Evolutionary conservation across 2,888 invertebrate genomes (phyloP).

Genomic region (Eupithecia subfuscata): DNA sequence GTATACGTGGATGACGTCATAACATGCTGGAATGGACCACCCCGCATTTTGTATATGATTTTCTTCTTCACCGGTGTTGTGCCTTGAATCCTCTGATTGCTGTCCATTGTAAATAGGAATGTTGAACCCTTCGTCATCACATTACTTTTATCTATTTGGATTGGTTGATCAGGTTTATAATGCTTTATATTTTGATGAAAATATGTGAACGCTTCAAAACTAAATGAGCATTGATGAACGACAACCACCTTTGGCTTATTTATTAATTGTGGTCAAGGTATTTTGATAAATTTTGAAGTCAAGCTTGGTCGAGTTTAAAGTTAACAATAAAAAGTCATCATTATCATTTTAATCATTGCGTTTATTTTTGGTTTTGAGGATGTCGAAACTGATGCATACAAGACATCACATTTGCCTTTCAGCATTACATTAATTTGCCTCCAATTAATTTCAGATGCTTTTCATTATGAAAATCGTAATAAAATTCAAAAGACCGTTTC

Average conservation of each 20-base stretch:
- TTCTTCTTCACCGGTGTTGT: constrained; percentile 31
- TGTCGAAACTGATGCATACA: constrained; percentile 37
- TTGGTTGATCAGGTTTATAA: constrained; percentile 50
- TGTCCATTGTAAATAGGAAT: constrained; percentile 53
- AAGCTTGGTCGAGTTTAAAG: constrained; percentile 22
- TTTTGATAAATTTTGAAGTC: constrained; percentile 28
- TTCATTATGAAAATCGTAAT: constrained; percentile 31
- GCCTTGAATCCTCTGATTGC: constrained; percentile 17
- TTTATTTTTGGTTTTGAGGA: constrained; percentile 25
- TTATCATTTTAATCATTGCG: constrained; percentile 15
- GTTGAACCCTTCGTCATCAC: constrained; percentile 26
- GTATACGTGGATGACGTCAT: constrained; percentile 40
- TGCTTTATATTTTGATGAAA: constrained; percentile 58
- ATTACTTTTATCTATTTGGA: constrained; percentile 28
- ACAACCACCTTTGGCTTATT: constrained; percentile 33
- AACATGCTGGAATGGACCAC: constrained; percentile 35
- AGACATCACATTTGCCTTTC: constrained; percentile 35
- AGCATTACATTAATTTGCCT: constrained; percentile 21
- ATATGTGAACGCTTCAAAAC: constrained; percentile 64
- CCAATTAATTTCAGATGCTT: constrained; percentile 39
- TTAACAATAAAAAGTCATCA: constrained; percentile 6
- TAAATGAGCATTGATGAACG: constrained; percentile 53
- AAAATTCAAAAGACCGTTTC: constrained; percentile 21
- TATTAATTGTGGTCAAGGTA: constrained; percentile 35
- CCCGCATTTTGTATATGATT: constrained; percentile 34